A percentile compares a stretch with the other conserved stretches of the same genome.
Conservation (phyloP, 2,113 vertebrate species). For the Anser brachyrhynchus region DNA sequence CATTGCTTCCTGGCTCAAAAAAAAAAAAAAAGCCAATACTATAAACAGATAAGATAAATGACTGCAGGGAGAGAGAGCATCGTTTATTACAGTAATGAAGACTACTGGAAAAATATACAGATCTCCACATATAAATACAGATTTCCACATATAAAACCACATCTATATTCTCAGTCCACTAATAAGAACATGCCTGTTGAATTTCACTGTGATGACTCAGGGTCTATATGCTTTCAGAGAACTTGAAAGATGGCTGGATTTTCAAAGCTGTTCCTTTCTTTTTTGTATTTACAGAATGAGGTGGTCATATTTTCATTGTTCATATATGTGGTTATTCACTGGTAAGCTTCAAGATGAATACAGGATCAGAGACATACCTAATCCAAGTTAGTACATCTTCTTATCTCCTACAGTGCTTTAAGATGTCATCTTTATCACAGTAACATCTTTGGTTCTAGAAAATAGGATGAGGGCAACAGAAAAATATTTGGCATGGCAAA, state of each 20-base stretch:
- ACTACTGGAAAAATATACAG: neutral
- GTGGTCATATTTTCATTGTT: neutral
- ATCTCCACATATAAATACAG: neutral
- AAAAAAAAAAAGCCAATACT: neutral
- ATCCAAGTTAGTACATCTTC: neutral
- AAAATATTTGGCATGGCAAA: neutral
- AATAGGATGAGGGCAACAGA: neutral
- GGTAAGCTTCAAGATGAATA: neutral
- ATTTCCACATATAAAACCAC: neutral
- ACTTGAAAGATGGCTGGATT: neutral
- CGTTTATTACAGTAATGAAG: constrained; percentile 5
- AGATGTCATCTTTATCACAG: neutral
- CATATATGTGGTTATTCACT: neutral
- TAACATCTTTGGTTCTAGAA: neutral
- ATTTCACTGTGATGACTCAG: neutral
- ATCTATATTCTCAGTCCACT: neutral
- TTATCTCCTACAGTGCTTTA: neutral
- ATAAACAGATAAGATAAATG: neutral
- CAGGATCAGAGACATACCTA: neutral
- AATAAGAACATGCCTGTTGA: neutral
- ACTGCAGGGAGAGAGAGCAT: neutral
- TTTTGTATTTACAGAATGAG: neutral
- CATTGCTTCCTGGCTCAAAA: neutral
- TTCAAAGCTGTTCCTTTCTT: neutral
- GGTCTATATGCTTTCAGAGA: neutral